A percentile compares a stretch with the other conserved stretches of the same genome.
These are phyloP conservation scores for Pyrocephalus nanus DNA, from an alignment of 2,797 vertebrate genomes.

Conservation along the genomic window DNA sequence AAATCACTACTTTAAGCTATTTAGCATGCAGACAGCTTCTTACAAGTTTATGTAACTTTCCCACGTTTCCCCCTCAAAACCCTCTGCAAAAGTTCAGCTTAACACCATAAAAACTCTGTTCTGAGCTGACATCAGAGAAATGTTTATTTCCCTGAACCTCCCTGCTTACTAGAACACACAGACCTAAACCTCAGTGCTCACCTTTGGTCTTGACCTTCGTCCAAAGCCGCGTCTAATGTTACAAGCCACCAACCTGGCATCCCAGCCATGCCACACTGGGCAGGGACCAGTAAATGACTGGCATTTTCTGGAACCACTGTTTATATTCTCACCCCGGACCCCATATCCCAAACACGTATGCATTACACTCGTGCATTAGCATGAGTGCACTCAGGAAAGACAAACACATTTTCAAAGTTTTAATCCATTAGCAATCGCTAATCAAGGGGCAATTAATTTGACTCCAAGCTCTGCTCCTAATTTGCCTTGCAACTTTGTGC, in stretches of 20 bases:
- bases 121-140: not conserved
- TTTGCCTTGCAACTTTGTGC: not conserved
- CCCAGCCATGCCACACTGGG: not conserved
- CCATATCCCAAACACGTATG: not conserved
- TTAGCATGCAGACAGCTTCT: slow-evolving; percentile 14
- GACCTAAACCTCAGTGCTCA: not conserved
- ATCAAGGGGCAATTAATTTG: slow-evolving; percentile 31
- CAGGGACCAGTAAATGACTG: not conserved
- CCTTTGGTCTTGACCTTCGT: not conserved
- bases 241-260: not conserved
- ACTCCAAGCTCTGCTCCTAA: not conserved
- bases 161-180: not conserved
- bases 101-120: not conserved
- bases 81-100: not conserved
- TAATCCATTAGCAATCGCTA: slow-evolving; percentile 20
- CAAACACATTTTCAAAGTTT: not conserved
- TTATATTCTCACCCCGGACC: not conserved
- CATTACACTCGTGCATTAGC: fast-evolving
- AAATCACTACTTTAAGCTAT: not conserved
- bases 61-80: not conserved
- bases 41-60: slow-evolving; percentile 29
- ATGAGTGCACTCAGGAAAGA: not conserved
- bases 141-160: not conserved
- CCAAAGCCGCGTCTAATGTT: not conserved
- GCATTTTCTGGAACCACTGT: not conserved